Evolutionary conservation across 2,113 vertebrate species (phyloP).

Genomic region (Halcyon malimbica): DNA sequence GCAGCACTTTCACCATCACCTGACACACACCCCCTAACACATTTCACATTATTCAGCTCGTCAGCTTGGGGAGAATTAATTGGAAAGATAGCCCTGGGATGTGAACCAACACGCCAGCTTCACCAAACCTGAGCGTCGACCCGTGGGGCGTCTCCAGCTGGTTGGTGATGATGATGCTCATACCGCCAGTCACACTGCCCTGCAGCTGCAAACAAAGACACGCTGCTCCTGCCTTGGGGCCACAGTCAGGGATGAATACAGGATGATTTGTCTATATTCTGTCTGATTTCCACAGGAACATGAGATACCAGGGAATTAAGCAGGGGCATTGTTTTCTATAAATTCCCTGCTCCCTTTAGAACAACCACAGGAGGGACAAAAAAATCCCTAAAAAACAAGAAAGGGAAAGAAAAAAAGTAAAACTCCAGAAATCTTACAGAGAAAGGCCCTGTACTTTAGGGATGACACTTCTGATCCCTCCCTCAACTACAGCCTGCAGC

Average conservation of each 20-base stretch:
- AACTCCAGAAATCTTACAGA: neutral
- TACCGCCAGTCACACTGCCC: neutral
- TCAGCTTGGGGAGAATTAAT: constrained; percentile 5
- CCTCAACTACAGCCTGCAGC: neutral
- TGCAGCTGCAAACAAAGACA: constrained; percentile 45
- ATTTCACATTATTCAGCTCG: neutral
- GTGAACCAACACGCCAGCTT: neutral
- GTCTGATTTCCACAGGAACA: neutral
- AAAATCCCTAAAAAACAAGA: no score
- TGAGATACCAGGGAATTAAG: neutral
- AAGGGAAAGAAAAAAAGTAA: no score
- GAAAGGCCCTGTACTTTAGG: neutral
- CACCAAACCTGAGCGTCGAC: neutral
- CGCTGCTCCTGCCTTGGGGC: neutral
- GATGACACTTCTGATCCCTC: neutral
- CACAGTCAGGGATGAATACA: neutral
- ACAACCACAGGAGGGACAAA: neutral
- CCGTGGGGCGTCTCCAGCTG: neutral
- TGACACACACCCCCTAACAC: neutral
- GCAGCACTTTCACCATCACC: neutral
- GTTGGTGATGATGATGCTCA: neutral
- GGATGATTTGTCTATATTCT: constrained; percentile 2
- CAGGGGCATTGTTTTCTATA: neutral
- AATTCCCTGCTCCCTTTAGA: neutral
- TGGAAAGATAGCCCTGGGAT: constrained; percentile 3